phyloP scores from a whole-genome alignment of 2,113 vertebrate species.

The Neofelis nebulosa region DNA sequence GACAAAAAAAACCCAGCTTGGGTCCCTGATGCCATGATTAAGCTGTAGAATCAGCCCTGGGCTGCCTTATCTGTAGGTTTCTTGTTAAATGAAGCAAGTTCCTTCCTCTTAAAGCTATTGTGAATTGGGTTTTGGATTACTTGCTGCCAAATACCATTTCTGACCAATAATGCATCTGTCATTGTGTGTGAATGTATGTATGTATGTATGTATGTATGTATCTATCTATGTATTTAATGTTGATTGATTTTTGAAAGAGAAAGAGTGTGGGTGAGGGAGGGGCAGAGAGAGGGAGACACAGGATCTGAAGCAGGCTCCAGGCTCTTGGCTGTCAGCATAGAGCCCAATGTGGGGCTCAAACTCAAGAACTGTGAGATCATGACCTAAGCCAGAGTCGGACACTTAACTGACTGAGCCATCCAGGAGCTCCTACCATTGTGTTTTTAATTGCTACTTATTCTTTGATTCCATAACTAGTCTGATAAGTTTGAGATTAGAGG shows the following conservation, averaged over 20 bases:
- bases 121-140: slow-evolving; percentile 9
- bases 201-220: too few species aligned
- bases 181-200: background rate
- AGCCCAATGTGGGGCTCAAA: too few species aligned
- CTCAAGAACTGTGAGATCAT: too few species aligned
- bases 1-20: background rate
- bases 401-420: too few species aligned
- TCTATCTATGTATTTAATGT: too few species aligned
- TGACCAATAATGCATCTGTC: background rate
- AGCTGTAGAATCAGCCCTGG: background rate
- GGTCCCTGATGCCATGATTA: background rate
- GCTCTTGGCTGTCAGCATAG: too few species aligned
- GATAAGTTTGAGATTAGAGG: background rate
- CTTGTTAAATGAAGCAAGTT: background rate
- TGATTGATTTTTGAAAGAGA: too few species aligned
- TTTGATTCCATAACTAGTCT: background rate
- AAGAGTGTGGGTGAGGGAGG: too few species aligned
- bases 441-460: background rate
- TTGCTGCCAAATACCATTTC: background rate
- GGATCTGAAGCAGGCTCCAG: too few species aligned
- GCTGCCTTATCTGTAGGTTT: background rate
- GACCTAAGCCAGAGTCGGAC: too few species aligned
- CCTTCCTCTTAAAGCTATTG: background rate
- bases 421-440: background rate
- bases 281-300: too few species aligned